Evolutionary conservation across 53 echinoderm and acorn worm species (phyloP).

Genomic region (Henricia sp.): DNA sequence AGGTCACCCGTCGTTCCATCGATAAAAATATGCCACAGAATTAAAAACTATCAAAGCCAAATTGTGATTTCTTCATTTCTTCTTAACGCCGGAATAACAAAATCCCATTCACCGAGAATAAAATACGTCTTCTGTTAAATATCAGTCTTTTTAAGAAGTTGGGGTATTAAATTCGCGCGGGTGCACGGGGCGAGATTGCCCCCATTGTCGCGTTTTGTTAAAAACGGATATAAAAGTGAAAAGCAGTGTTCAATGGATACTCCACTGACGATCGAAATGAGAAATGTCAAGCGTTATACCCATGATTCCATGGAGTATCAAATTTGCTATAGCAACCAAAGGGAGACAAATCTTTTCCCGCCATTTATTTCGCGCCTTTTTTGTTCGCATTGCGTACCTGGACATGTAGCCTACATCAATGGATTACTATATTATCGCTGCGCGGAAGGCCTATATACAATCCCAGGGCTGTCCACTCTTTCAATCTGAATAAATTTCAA

Average conservation of each 20-base stretch:
- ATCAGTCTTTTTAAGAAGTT: not conserved
- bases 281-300: conserved; percentile 23
- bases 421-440: not conserved
- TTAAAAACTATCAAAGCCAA: conserved; percentile 26
- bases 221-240: not conserved
- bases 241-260: not conserved
- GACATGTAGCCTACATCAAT: not conserved
- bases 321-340: not conserved
- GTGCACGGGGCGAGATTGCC: not conserved
- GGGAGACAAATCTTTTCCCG: not conserved
- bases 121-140: not conserved
- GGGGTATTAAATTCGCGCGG: conserved; percentile 16
- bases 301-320: not conserved
- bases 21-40: not conserved
- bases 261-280: conserved; percentile 16
- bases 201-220: not conserved
- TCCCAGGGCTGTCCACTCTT: not conserved
- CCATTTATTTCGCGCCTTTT: not conserved
- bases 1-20: conserved; percentile 24
- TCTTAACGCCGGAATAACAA: not conserved
- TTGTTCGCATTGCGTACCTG: not conserved
- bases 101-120: not conserved
- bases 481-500: not conserved
- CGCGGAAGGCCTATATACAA: not conserved
- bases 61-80: no score